A percentile compares a stretch with the other conserved stretches of the same genome.
Conservation (phyloP, 2,113 vertebrate genomes). For the Mobula birostris region DNA sequence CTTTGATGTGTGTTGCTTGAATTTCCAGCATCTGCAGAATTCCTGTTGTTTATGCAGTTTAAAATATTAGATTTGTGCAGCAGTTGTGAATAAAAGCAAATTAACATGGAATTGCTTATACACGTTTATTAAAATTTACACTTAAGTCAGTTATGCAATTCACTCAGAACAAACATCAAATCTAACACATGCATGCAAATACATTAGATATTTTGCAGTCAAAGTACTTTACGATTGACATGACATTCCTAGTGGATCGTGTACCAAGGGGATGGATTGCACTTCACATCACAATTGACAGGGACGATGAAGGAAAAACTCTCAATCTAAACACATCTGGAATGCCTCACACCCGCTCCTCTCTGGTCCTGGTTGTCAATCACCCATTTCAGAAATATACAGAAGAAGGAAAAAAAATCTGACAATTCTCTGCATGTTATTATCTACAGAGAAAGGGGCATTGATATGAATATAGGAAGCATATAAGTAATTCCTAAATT, state of each 20-base stretch:
- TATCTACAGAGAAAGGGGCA: background rate
- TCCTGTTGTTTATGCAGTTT: no score
- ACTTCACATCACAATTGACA: background rate
- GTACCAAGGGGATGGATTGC: no score
- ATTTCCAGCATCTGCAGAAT: no score
- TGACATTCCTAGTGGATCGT: no score
- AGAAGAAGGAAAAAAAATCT: background rate
- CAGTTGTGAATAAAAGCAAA: background rate
- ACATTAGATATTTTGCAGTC: background rate
- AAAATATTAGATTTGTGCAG: background rate
- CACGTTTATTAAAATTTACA: background rate
- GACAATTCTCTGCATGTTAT: background rate
- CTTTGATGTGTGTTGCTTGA: no score
- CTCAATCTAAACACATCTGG: background rate
- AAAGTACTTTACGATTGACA: background rate
- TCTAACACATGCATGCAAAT: background rate
- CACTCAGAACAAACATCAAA: conserved; percentile 19
- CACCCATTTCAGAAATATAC: background rate
- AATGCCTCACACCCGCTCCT: background rate
- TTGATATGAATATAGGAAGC: background rate
- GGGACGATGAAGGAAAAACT: background rate
- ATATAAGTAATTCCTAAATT: no score
- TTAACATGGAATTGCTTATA: background rate
- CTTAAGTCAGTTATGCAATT: background rate
- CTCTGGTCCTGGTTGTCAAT: background rate